Conservation (phyloP, 2,888 invertebrate species). For the Acrocyrtus sp. region DNA sequence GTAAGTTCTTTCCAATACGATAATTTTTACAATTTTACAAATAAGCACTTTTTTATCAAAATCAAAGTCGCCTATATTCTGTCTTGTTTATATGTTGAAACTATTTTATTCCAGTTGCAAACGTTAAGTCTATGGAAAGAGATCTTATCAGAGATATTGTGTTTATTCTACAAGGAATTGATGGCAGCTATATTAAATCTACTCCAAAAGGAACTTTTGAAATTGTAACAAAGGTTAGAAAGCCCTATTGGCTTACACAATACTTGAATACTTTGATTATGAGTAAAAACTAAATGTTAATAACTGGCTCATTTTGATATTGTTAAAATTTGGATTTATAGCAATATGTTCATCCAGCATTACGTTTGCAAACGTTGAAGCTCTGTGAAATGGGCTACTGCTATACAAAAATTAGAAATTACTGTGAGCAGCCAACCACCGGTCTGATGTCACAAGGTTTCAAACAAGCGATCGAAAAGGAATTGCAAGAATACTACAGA, state of each 20-base stretch:
- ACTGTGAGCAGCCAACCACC: conserved; percentile 78
- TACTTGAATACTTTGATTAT: no score
- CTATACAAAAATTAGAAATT: conserved; percentile 83
- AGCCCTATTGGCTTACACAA: no score
- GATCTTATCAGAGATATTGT: conserved; percentile 75
- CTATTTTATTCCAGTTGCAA: conserved; percentile 20
- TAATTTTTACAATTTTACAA: neutral
- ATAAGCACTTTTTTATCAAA: no score
- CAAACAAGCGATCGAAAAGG: conserved; percentile 83
- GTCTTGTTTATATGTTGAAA: neutral
- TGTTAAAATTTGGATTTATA: conserved; percentile 18
- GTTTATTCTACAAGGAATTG: conserved; percentile 88
- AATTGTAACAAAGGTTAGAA: conserved; percentile 61
- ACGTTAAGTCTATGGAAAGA: conserved; percentile 58
- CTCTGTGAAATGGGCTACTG: conserved; percentile 88
- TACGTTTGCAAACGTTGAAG: conserved; percentile 75
- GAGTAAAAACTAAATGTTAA: no score
- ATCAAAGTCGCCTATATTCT: neutral
- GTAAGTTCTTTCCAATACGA: conserved; percentile 28
- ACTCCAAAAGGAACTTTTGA: conserved; percentile 67
- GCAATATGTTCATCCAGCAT: conserved; percentile 69
- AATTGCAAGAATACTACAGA: conserved; percentile 88
- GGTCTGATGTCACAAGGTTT: conserved; percentile 88
- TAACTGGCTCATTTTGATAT: neutral
- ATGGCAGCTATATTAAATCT: conserved; percentile 78